Base-by-base conservation (phyloP, 2,113 vertebrate species). In the Octodon degus region DNA sequence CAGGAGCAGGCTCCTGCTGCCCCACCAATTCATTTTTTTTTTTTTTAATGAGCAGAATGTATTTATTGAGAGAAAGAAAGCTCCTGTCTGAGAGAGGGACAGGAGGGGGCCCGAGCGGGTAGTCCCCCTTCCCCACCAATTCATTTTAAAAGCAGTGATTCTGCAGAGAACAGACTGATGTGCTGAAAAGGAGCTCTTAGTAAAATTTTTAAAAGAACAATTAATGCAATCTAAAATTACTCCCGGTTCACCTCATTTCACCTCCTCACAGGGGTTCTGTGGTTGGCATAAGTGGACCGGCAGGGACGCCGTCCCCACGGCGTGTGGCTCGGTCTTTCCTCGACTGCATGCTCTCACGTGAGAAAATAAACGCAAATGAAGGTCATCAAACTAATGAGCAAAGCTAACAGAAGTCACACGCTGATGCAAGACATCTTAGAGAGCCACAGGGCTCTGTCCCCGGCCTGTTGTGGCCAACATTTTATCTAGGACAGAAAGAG, bases 1-100 rank as follows among this genome's bases (percentile, higher is more conserved):
- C 50, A 47, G 40, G 55, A 93, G 63, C 60, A 68, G 96, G 91
- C 70, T 95, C 91, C 89, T 86, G 70, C 94, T 89, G 83, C 9
- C 24, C 63, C 62, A 65, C 27, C 34, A 53, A 62, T 74, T 86
- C 7, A 3, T 89, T 94, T 91, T 82, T 43, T 43, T 43, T 43
- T 43, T 43, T 43, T 43, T 43, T 43, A 43, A 43, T 43, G 43
- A 43, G 43, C 43, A 43, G 43, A 43, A 43, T 43, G 5, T 43
- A 43, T 43, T 43, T 43, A 43, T 43, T 43, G 43, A 43, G 43
- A 43, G 43, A 43, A 43, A 43, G 43, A 43, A 43, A 43, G 43
- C 43, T 43, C 5, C 43, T 43, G 43, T 43, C 43, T 5, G 43
- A 43, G 43, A 43, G 43, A 43, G 43, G 43, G 43, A 4, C 43